Base-by-base conservation (phyloP, 1,140 invertebrate genomes). In the Anastatus disparis region DNA sequence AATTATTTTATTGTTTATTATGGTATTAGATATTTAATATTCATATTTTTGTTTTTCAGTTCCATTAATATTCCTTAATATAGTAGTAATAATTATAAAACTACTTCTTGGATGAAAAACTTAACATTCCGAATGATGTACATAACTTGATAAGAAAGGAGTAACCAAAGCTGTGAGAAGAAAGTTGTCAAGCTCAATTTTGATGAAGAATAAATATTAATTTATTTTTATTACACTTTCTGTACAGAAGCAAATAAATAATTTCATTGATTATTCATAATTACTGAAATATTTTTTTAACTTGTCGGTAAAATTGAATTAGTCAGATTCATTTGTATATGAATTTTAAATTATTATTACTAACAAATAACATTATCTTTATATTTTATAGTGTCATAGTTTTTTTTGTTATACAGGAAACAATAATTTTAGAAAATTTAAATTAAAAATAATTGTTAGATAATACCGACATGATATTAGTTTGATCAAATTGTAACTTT, bases 31-130 rank as follows among this genome's bases (percentile, higher is more conserved):
- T 38, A 61, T 48, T 29, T 64, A 22, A 6, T 56, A 55, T 50
- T 42, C 31, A 24, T 67, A 42, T 70, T 74, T 24, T 77, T 75
- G 78, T 89, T 79, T 94, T 94, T 81, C 92, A 96, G 94, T 96
- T 89, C 95, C 95, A 53, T 79, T 96, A 67, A 95, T 97, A 83
- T 91, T 94, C 72, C 85, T 96, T 26, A 96, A 97, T 80, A 89
- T 94, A 73, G 75, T 95, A 70, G 91, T 90, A 40, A 95, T 96
- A 81, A 74, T 92, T 72, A 87, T 96, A 77, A 96, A 96, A 84
- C 78, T 96, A 76, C 81, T 96, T 73, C 86, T 95, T 76, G 94
- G 94, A 81, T 95, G 77, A 87, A 52, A 53, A 38, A 13, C 38
- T 42, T 29, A 46, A 69, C 53, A 73, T 74, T 76, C 70, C 73